A percentile compares a stretch with the other conserved stretches of the same genome.
Conservation (phyloP, 2,797 vertebrate genomes). For the Mormyrops attenuatus region DNA sequence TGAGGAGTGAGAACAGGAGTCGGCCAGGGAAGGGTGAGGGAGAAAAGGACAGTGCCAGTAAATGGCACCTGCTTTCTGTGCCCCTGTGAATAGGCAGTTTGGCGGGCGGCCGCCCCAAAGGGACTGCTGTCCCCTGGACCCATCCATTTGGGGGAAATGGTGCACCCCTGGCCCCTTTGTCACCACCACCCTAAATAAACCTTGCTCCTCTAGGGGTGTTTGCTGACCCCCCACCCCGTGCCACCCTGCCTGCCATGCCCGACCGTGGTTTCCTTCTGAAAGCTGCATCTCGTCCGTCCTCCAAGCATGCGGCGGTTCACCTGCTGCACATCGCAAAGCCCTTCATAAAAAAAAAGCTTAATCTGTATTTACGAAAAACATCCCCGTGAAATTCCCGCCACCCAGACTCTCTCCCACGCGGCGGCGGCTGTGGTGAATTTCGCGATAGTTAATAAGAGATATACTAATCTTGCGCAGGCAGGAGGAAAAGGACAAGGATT, state of each 20-base stretch:
- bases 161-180: background rate
- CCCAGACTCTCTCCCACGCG: background rate
- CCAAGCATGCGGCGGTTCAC: background rate
- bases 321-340: background rate
- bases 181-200: background rate
- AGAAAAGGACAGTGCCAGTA: background rate
- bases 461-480: slow-evolving; percentile 14
- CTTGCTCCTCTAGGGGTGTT: background rate
- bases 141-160: background rate
- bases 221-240: background rate
- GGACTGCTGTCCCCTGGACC: background rate
- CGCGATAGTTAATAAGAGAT: slow-evolving; percentile 1
- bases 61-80: background rate
- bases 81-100: background rate
- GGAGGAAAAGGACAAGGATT: slow-evolving; percentile 18
- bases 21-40: background rate
- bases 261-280: background rate
- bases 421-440: background rate
- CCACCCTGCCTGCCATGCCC: background rate
- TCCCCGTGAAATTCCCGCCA: background rate
- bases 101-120: background rate
- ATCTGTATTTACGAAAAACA: background rate
- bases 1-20: background rate
- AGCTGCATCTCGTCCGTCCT: background rate
- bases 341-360: background rate